phyloP scores from a whole-genome alignment of 2,888 invertebrate species.

The Phrixothrix hirtus region DNA sequence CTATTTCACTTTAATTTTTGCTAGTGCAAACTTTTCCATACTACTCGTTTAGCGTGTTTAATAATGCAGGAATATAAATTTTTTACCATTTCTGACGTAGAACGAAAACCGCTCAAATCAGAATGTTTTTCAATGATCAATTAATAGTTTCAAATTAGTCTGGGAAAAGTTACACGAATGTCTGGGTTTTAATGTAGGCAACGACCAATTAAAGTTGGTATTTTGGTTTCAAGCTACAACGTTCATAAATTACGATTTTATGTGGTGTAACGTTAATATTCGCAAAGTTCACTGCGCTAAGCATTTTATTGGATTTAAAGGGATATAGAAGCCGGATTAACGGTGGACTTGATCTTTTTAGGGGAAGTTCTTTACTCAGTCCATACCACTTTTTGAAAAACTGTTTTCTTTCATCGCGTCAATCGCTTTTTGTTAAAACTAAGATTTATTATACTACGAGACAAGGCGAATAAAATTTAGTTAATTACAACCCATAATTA shows the following conservation, averaged over 20 bases:
- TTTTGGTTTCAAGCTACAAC: slow-evolving; percentile 9
- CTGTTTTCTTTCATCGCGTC: neutral
- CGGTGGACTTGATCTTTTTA: slow-evolving; percentile 22
- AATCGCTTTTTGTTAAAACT: no score
- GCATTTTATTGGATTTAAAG: slow-evolving; percentile 24
- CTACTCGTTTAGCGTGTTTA: neutral
- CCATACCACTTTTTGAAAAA: neutral
- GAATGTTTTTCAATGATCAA: slow-evolving; percentile 17
- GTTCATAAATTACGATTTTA: slow-evolving; percentile 19
- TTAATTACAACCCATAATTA: no score
- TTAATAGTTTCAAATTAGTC: slow-evolving; percentile 26
- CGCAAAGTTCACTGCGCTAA: slow-evolving; percentile 23
- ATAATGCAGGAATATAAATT: no score
- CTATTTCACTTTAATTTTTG: slow-evolving; percentile 10
- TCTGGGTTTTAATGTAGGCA: slow-evolving; percentile 9
- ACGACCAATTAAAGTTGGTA: slow-evolving; percentile 12
- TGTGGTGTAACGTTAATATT: slow-evolving; percentile 20
- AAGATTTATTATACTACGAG: no score
- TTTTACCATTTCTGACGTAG: no score
- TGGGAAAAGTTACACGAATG: slow-evolving; percentile 6
- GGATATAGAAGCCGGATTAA: slow-evolving; percentile 21
- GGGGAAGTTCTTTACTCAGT: slow-evolving; percentile 12
- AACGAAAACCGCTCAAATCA: no score
- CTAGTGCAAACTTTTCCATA: slow-evolving; percentile 1
- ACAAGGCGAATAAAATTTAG: no score